These are phyloP conservation scores for Synanceia verrucosa DNA, from an alignment of 2,797 vertebrate genomes.

Conservation along the genomic window DNA sequence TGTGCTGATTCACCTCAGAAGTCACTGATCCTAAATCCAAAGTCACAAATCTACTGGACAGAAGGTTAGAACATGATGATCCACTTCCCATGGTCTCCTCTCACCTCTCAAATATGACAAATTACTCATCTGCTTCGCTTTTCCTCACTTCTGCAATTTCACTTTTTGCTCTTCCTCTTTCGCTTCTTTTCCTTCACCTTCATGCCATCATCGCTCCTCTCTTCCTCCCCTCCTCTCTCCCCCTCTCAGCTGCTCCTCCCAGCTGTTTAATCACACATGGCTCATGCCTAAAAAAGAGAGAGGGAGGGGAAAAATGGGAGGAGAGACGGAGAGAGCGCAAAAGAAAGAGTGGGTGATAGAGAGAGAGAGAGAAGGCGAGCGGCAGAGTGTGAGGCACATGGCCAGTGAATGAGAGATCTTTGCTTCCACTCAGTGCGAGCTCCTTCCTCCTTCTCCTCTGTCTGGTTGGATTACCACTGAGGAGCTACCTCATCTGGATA, in stretches of 20 bases:
- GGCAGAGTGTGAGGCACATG: constrained; percentile 83
- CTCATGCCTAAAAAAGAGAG: constrained; percentile 83
- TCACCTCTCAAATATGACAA: constrained; percentile 33
- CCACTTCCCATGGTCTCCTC: background rate
- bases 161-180: constrained; percentile 18
- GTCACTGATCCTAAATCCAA: no score
- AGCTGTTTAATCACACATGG: constrained; percentile 87
- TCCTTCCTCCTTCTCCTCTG: constrained; percentile 47
- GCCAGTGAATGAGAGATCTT: constrained; percentile 85
- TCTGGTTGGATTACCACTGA: constrained; percentile 78
- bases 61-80: background rate
- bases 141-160: constrained; percentile 35
- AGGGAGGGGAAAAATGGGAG: constrained; percentile 77
- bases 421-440: constrained; percentile 70
- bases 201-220: constrained; percentile 10
- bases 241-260: constrained; percentile 83
- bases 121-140: constrained; percentile 40
- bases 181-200: constrained; percentile 11
- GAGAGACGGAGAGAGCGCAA: constrained; percentile 61
- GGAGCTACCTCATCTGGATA: constrained; percentile 66
- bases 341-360: constrained; percentile 71
- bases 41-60: background rate
- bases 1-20: background rate
- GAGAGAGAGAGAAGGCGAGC: constrained; percentile 64
- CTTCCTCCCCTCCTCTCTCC: constrained; percentile 45